phyloP scores from a whole-genome alignment of 1,140 invertebrate genomes.

The Batillaria attramentaria region DNA sequence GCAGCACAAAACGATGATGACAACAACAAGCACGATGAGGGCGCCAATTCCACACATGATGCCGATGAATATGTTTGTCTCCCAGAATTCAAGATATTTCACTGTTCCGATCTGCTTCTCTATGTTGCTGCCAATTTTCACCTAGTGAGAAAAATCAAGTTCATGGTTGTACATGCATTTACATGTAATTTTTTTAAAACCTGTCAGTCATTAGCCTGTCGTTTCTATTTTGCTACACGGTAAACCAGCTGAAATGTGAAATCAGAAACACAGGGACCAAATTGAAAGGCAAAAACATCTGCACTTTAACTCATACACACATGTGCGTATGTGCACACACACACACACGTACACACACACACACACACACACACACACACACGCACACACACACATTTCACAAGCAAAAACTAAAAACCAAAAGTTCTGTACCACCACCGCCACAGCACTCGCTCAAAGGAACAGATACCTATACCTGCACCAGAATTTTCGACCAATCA shows the following conservation, averaged over 20 bases:
- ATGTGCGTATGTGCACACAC: too few species aligned
- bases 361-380: too few species aligned
- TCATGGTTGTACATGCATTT: background rate
- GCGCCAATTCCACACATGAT: constrained; percentile 40
- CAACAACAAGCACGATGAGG: constrained; percentile 24
- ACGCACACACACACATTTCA: too few species aligned
- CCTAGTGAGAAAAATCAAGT: constrained; percentile 19
- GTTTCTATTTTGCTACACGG: too few species aligned
- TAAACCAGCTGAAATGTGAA: background rate
- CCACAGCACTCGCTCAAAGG: too few species aligned
- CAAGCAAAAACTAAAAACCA: too few species aligned
- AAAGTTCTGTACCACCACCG: too few species aligned
- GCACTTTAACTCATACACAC: too few species aligned
- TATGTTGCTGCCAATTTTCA: constrained; percentile 33
- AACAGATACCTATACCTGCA: background rate
- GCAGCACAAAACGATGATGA: constrained; percentile 29
- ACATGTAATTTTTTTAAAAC: background rate
- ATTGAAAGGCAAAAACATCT: background rate
- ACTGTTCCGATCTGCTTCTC: constrained; percentile 31
- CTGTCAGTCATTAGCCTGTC: background rate
- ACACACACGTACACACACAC: too few species aligned
- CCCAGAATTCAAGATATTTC: constrained; percentile 38
- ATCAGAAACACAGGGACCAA: background rate
- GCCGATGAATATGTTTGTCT: constrained; percentile 42
- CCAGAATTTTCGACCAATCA: background rate